A percentile compares a stretch with the other conserved stretches of the same genome.
phyloP scores from a whole-genome alignment of 2,888 invertebrate species.

The Sipha maydis region DNA sequence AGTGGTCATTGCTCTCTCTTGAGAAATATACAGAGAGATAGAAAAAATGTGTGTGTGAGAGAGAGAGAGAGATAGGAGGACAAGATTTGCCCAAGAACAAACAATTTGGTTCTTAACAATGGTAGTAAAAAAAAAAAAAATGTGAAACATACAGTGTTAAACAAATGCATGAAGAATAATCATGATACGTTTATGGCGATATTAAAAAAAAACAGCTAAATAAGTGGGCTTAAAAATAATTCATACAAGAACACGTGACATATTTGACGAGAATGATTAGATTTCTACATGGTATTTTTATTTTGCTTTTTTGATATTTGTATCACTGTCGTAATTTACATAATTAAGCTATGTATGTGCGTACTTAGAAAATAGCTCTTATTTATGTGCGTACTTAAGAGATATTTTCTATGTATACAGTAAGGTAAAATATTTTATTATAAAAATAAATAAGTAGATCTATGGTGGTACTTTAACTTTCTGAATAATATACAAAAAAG shows the following conservation, averaged over 20 bases:
- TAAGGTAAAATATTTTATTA: too few relatives aligned
- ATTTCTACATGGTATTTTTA: not conserved
- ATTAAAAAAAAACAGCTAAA: not conserved
- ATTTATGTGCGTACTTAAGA: not conserved
- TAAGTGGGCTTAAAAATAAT: not conserved
- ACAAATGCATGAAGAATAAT: not conserved
- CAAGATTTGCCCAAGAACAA: not conserved
- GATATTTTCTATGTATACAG: not conserved
- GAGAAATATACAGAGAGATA: too few relatives aligned
- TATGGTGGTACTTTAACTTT: too few relatives aligned
- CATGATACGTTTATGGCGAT: not conserved
- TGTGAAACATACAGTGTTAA: not conserved
- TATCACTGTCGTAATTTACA: not conserved
- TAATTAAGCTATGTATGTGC: not conserved
- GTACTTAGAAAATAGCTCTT: not conserved
- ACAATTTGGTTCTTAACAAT: not conserved
- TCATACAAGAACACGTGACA: not conserved
- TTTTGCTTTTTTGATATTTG: not conserved
- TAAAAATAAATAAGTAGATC: too few relatives aligned
- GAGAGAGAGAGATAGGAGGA: not conserved
- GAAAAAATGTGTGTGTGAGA: too few relatives aligned
- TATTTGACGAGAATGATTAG: not conserved
- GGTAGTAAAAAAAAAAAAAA: not conserved
- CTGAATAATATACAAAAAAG: too few relatives aligned
- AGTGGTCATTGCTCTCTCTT: not conserved